Conservation (phyloP, 2,113 vertebrate genomes). For the Osmerus mordax region DNA sequence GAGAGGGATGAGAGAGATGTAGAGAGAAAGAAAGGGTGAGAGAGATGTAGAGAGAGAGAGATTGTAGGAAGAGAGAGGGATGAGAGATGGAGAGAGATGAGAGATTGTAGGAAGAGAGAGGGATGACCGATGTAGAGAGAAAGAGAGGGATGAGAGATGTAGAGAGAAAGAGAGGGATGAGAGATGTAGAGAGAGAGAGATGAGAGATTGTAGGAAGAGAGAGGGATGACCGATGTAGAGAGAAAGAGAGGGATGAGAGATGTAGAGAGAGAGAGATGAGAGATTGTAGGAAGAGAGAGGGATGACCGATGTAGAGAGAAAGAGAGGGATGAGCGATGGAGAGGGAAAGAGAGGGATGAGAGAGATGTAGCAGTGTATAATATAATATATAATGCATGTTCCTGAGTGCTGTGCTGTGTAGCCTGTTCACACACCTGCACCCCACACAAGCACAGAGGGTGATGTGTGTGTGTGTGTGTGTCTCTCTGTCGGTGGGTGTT, state of each 20-base stretch:
- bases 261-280: conserved; percentile 9
- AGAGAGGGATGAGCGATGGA: conserved; percentile 25
- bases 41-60: conserved; percentile 28
- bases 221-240: background rate
- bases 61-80: background rate
- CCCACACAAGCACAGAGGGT: background rate
- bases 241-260: conserved; percentile 7
- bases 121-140: background rate
- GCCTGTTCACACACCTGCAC: no score
- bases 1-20: conserved; percentile 16
- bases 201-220: conserved; percentile 6
- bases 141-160: conserved; percentile 24
- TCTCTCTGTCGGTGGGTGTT: background rate
- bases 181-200: conserved; percentile 21
- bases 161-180: conserved; percentile 10
- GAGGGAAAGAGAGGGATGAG: conserved; percentile 9
- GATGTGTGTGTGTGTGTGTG: conserved; percentile 34
- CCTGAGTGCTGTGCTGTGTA: no score
- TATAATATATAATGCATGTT: no score
- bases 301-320: background rate
- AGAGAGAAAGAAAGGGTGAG: conserved; percentile 18
- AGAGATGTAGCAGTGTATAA: no score
- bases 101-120: conserved; percentile 11
- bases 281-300: no score
- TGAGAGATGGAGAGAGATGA: no score